Evolutionary conservation across 2,888 invertebrate genomes (phyloP), one percentile per base, ranked within the genome.

Genomic region (Sinhomidia bicolor): DNA sequence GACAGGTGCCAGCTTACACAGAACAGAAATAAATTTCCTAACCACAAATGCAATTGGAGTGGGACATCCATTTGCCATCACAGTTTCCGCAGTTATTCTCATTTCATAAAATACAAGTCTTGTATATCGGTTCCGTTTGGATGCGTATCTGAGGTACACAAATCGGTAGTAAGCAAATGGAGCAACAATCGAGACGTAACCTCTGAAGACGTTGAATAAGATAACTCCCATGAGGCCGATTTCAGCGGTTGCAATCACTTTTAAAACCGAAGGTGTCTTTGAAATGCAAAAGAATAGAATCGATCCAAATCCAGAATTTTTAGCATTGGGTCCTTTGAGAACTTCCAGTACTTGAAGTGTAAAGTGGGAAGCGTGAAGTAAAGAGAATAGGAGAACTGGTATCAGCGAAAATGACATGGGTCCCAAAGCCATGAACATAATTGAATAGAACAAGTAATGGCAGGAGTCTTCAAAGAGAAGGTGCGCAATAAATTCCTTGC

Each of bases 121-220:
- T 82, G 98, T 98, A 94, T 98, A 98, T 0, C 99, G 98, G 95
- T 99, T 99, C 92, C 99, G 96, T 87, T 98, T 96, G 5, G 99
- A 99, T 90, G 97, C 95, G 94, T 99, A 98, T 90, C 99, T 96
- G 93, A 98, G 95, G 90, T 96, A 95, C 93, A 99, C 94, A 94
- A 99, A 99, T 94, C 99, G 97, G 94, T 99, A 99, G 95, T 99
- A 99, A 93, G 98, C 96, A 94, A 99, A 97, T 62, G 99, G 99
- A 10, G 98, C 97, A 93, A 99, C 94, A 88, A 99, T 94, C 29
- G 97, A 97, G 93, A 97, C 97, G 94, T 96, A 96, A 32, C 99
- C 99, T 94, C 98, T 99, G 94, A 81, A 95, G 94, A 90, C 93
- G 93, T 95, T 94, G 32, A 95, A 92, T 51, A 95, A 91, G 29